These are phyloP conservation scores for Ormyrus nitidulus DNA, from an alignment of 2,888 invertebrate genomes.

Conservation along the genomic window DNA sequence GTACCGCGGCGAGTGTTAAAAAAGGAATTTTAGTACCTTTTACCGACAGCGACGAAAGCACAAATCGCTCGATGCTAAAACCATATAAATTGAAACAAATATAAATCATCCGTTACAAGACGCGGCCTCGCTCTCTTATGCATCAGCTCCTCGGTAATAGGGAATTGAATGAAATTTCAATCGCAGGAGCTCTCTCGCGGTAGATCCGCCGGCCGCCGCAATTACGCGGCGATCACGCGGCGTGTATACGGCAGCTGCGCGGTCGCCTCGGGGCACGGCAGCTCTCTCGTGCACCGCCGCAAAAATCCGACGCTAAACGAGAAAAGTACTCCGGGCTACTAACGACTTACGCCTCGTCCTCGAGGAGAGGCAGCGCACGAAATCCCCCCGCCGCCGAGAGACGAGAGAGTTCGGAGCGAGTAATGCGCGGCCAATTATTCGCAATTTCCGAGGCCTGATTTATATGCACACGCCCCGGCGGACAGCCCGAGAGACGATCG, in stretches of 20 bases:
- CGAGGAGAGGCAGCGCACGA: neutral
- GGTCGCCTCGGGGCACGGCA: neutral
- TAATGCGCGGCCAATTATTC: conserved; percentile 43
- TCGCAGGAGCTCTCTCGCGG: neutral
- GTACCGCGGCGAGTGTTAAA: too few species aligned
- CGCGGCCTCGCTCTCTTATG: too few species aligned
- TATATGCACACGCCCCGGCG: neutral
- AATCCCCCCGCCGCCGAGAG: neutral
- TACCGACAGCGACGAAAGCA: too few species aligned
- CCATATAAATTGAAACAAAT: too few species aligned
- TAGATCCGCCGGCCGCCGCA: neutral
- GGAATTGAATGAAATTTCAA: too few species aligned
- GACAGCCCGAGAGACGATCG: neutral
- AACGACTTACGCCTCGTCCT: too few species aligned
- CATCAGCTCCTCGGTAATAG: too few species aligned
- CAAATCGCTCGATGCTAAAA: too few species aligned
- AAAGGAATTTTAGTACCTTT: too few species aligned
- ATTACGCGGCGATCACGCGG: neutral
- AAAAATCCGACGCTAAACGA: neutral
- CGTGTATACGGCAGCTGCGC: neutral
- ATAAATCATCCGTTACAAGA: too few species aligned
- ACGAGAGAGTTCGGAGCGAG: too few species aligned
- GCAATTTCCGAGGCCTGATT: conserved; percentile 40
- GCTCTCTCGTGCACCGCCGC: neutral
- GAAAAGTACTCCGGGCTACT: too few species aligned